A percentile compares a stretch with the other conserved stretches of the same genome.
Evolutionary conservation across 1,140 invertebrate species (phyloP).

Genomic region (Drosophila elegans): DNA sequence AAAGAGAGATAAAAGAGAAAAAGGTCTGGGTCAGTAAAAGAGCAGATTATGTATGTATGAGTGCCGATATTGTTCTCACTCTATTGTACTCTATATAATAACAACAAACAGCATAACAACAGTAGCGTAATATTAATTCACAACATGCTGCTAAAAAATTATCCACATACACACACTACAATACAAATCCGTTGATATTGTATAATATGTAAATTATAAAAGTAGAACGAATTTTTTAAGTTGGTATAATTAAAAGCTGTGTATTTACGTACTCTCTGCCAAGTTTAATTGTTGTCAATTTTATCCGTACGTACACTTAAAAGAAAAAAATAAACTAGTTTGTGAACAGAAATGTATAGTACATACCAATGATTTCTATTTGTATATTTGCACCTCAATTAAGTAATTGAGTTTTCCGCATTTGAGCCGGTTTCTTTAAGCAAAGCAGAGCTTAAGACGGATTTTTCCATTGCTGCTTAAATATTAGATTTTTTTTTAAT

Average conservation of each 20-base stretch:
- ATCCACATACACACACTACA: background rate
- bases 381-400: conserved; percentile 44
- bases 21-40: conserved; percentile 29
- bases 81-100: conserved; percentile 10
- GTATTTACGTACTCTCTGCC: conserved; percentile 15
- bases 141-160: background rate
- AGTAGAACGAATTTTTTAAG: background rate
- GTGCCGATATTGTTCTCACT: conserved; percentile 25
- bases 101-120: conserved; percentile 18
- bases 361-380: conserved; percentile 50
- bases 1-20: conserved; percentile 42
- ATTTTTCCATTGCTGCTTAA: background rate
- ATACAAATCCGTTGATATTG: background rate
- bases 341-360: conserved; percentile 40
- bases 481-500: background rate
- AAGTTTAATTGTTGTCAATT: conserved; percentile 18
- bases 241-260: background rate
- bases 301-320: conserved; percentile 39
- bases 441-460: conserved; percentile 6
- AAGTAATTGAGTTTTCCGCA: conserved; percentile 44
- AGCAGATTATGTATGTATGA: conserved; percentile 14
- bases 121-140: conserved; percentile 3
- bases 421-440: conserved; percentile 28
- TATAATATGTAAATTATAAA: background rate
- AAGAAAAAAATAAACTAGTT: conserved; percentile 49